Conservation (phyloP, 2,888 invertebrate species). For the Cetonia aurata region DNA sequence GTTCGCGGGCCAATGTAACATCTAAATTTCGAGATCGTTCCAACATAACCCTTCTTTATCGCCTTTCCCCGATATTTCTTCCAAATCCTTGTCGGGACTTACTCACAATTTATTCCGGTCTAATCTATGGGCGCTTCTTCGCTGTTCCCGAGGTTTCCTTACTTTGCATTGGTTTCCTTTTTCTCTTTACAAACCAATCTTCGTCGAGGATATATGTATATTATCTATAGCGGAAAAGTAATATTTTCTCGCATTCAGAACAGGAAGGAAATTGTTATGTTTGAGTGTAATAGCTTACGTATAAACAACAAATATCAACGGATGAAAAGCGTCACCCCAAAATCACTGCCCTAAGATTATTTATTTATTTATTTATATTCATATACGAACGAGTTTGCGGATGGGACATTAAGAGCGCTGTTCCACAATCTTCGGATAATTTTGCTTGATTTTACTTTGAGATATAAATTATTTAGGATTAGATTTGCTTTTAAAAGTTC, state of each 20-base stretch:
- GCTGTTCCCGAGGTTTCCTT: conserved; percentile 54
- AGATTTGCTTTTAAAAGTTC: too few species aligned
- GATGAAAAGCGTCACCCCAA: too few species aligned
- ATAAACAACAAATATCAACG: too few species aligned
- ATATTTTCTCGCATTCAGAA: background rate
- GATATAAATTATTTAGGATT: too few species aligned
- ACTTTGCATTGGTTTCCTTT: conserved; percentile 36
- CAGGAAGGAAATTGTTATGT: too few species aligned
- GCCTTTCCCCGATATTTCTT: conserved; percentile 64
- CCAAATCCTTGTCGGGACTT: conserved; percentile 63
- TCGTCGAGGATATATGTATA: background rate
- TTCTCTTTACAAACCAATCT: conserved; percentile 19
- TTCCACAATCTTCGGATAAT: too few species aligned
- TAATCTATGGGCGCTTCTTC: conserved; percentile 44
- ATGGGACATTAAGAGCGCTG: too few species aligned
- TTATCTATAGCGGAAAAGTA: background rate
- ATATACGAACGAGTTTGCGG: too few species aligned
- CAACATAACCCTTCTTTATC: conserved; percentile 65
- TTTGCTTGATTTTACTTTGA: too few species aligned
- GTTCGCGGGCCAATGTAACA: conserved; percentile 59
- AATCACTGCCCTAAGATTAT: too few species aligned
- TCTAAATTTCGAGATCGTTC: conserved; percentile 64
- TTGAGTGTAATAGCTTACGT: too few species aligned
- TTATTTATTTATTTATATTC: too few species aligned
- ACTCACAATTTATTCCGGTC: conserved; percentile 60